Evolutionary conservation across 2,888 invertebrate genomes (phyloP).

Genomic region (Patella pellucida): DNA sequence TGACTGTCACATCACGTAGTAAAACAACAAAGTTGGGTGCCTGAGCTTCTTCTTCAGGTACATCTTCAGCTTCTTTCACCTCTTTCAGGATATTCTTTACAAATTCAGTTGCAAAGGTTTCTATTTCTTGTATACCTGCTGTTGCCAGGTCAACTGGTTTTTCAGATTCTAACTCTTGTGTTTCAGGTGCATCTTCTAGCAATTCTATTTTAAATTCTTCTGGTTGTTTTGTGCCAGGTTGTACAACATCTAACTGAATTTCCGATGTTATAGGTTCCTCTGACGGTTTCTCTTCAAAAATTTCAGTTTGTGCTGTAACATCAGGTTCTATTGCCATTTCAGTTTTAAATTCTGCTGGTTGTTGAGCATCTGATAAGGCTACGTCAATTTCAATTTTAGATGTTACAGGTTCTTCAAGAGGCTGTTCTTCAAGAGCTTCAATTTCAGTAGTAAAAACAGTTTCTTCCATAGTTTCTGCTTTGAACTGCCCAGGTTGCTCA

Average conservation of each 20-base stretch:
- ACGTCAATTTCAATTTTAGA: constrained; percentile 30
- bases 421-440: constrained; percentile 17
- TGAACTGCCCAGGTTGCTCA: constrained; percentile 20
- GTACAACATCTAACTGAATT: constrained; percentile 21
- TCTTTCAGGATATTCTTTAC: constrained; percentile 38
- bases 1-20: constrained; percentile 56
- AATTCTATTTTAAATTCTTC: constrained; percentile 40
- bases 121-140: constrained; percentile 30
- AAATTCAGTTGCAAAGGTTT: constrained; percentile 38
- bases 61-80: constrained; percentile 34
- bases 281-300: constrained; percentile 14
- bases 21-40: constrained; percentile 54
- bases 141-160: constrained; percentile 26
- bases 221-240: constrained; percentile 30
- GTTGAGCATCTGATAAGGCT: constrained; percentile 26
- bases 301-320: constrained; percentile 14
- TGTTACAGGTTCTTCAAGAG: constrained; percentile 22
- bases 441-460: constrained; percentile 12
- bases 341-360: constrained; percentile 24
- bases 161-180: constrained; percentile 27
- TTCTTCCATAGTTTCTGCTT: constrained; percentile 23
- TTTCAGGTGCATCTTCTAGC: constrained; percentile 30
- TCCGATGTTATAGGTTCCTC: constrained; percentile 27
- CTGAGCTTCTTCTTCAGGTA: constrained; percentile 32
- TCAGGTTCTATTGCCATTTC: constrained; percentile 23